Conservation (phyloP, 2,888 invertebrate species). For the Philopedon plagiatum region DNA sequence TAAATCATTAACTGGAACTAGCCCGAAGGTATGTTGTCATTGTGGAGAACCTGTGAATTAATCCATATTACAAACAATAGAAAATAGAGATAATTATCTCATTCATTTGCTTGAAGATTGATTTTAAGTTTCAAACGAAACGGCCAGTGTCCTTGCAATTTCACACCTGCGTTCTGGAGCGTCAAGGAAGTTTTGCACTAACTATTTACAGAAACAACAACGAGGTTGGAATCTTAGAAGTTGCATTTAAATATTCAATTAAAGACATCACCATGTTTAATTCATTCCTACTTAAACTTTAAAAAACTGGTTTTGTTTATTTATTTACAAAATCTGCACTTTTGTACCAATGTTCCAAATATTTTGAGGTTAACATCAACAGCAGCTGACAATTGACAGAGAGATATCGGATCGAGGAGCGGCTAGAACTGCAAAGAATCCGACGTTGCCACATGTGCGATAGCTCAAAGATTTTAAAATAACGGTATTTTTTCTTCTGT, state of each 20-base stretch:
- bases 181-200: neutral
- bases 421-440: no score
- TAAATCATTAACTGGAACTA: constrained; percentile 10
- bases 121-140: constrained; percentile 36
- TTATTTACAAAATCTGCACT: no score
- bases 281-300: no score
- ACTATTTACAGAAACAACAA: neutral
- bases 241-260: no score
- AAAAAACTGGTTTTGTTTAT: no score
- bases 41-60: constrained; percentile 33
- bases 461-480: no score
- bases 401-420: no score
- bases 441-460: no score
- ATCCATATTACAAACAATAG: constrained; percentile 47
- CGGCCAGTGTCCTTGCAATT: constrained; percentile 24
- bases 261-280: no score
- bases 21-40: constrained; percentile 19
- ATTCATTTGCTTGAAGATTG: constrained; percentile 32
- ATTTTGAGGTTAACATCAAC: neutral
- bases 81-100: constrained; percentile 40
- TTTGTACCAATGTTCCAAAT: no score
- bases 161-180: constrained; percentile 39
- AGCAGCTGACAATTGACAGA: neutral
- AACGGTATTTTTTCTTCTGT: no score
- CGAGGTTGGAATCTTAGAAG: no score